A percentile compares a stretch with the other conserved stretches of the same genome.
These are phyloP conservation scores for Acridotheres tristis DNA, from an alignment of 2,797 vertebrate species.

Conservation along the genomic window DNA sequence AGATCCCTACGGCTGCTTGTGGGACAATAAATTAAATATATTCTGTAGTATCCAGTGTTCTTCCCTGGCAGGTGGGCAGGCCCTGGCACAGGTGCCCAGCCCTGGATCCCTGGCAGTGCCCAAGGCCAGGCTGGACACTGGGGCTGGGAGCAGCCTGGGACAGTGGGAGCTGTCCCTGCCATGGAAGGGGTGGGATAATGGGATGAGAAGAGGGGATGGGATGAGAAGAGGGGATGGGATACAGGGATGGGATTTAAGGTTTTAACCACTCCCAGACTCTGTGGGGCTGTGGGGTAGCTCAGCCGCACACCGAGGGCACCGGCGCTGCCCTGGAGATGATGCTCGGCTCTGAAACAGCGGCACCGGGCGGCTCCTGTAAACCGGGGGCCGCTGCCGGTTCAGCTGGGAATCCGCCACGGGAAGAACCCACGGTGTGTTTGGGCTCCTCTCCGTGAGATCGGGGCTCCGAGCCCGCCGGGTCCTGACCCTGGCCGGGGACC, in stretches of 20 bases:
- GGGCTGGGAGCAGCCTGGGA: background rate
- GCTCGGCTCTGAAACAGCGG: background rate
- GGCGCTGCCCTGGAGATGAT: fast-evolving
- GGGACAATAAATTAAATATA: fast-evolving
- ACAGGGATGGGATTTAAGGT: fast-evolving
- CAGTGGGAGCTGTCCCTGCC: background rate
- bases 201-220: background rate
- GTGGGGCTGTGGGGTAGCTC: background rate
- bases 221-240: too few relatives aligned
- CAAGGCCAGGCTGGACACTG: background rate
- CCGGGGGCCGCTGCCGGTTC: fast-evolving
- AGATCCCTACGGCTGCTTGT: fast-evolving
- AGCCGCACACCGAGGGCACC: fast-evolving
- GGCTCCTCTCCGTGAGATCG: background rate
- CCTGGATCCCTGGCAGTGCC: background rate
- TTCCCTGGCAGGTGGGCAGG: fast-evolving
- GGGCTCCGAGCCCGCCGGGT: background rate
- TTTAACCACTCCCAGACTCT: too few relatives aligned
- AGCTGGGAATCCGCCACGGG: background rate
- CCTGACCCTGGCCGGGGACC: background rate
- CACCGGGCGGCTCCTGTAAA: fast-evolving
- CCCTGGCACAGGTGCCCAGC: background rate
- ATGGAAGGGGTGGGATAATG: background rate
- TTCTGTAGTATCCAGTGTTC: background rate
- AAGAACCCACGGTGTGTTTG: fast-evolving